Conservation (phyloP, 2,888 invertebrate species). For the Mallateleia sp. region DNA sequence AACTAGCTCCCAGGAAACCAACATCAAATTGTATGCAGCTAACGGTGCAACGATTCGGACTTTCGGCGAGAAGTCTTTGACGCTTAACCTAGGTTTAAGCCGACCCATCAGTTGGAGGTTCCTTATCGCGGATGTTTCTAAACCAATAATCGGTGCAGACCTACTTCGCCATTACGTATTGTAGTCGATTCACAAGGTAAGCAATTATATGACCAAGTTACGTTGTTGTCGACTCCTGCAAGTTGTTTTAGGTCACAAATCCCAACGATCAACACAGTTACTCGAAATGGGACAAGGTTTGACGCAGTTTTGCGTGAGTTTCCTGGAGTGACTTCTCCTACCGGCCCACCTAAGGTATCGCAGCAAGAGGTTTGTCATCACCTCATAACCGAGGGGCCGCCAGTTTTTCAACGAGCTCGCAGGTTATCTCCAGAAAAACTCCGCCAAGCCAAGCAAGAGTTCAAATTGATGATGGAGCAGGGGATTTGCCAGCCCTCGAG, state of each 20-base stretch:
- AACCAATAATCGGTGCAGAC: constrained; percentile 86
- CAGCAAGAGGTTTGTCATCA: constrained; percentile 74
- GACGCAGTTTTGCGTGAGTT: neutral
- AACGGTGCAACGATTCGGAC: constrained; percentile 81
- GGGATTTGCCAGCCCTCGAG: constrained; percentile 82
- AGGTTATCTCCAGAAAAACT: constrained; percentile 85
- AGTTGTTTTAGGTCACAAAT: neutral
- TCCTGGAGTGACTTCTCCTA: neutral
- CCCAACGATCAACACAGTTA: no score
- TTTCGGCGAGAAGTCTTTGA: constrained; percentile 81
- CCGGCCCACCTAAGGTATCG: neutral
- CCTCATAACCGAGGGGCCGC: constrained; percentile 86
- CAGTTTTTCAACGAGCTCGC: constrained; percentile 84
- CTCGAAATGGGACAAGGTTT: neutral
- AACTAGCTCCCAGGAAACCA: no score
- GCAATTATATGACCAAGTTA: neutral
- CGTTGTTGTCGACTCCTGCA: neutral
- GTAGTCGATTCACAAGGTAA: neutral
- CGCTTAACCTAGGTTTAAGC: constrained; percentile 82
- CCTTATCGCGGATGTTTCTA: constrained; percentile 83
- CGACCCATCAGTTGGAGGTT: constrained; percentile 83
- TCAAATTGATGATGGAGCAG: constrained; percentile 83
- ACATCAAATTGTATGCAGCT: no score
- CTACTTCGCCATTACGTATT: constrained; percentile 75
- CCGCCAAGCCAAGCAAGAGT: constrained; percentile 84